These are phyloP conservation scores for Galeopterus variegatus DNA, from an alignment of 2,113 vertebrate species.

Conservation along the genomic window DNA sequence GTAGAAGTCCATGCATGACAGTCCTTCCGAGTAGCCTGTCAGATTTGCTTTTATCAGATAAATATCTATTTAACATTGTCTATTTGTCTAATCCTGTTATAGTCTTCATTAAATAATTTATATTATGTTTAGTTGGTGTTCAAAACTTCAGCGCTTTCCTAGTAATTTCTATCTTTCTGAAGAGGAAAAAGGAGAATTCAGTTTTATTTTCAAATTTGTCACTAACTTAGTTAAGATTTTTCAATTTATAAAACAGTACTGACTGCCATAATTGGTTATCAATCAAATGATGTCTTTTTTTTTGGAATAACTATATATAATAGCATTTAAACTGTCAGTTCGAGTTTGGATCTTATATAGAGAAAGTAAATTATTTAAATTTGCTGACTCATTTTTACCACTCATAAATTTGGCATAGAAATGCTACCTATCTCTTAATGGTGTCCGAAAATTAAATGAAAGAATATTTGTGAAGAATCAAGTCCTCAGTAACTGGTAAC, in stretches of 20 bases:
- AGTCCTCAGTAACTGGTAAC: neutral
- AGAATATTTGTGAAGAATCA: neutral
- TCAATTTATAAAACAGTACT: neutral
- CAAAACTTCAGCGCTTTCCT: neutral
- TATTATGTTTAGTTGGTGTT: neutral
- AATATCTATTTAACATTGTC: neutral
- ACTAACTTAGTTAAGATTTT: neutral
- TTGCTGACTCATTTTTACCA: neutral
- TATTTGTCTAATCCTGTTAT: neutral
- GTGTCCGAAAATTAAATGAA: neutral
- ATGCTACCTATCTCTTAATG: neutral
- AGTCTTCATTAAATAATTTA: neutral
- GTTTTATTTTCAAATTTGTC: neutral
- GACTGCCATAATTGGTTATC: neutral
- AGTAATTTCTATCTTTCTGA: slow-evolving; percentile 9
- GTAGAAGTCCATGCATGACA: neutral
- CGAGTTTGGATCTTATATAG: neutral
- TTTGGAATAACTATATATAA: neutral
- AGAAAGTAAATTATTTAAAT: neutral
- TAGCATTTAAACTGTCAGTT: neutral
- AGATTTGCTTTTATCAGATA: slow-evolving; percentile 32
- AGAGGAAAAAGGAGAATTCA: neutral
- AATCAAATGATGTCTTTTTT: neutral
- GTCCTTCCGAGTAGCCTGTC: neutral
- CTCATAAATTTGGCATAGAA: neutral